Percentiles rank a stretch among this genome's conserved stretches.
Conservation (phyloP, 1,140 invertebrate species). For the Kradibia gibbosae region DNA sequence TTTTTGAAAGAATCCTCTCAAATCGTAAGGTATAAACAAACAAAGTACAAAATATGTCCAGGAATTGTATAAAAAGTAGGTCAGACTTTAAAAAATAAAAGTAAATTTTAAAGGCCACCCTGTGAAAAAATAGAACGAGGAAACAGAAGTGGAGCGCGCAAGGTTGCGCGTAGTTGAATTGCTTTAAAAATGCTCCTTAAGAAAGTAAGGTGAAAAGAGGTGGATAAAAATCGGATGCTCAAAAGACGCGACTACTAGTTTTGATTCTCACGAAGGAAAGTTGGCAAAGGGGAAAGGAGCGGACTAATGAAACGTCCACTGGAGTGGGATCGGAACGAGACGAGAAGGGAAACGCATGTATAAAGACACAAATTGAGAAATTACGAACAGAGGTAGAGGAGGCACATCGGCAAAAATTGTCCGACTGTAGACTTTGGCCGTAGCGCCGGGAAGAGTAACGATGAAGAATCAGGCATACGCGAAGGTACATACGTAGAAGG, state of each 20-base stretch:
- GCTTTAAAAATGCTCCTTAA: too few relatives aligned
- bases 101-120: not conserved
- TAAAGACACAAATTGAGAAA: not conserved
- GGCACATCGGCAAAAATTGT: not conserved
- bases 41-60: not conserved
- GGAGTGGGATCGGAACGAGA: not conserved
- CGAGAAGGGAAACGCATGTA: not conserved
- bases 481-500: slow-evolving; percentile 49
- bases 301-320: not conserved
- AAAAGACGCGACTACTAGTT: not conserved
- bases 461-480: not conserved
- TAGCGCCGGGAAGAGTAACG: not conserved
- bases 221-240: not conserved
- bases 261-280: not conserved
- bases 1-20: not conserved
- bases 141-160: not conserved
- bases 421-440: not conserved
- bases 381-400: not conserved
- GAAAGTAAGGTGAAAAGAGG: too few relatives aligned
- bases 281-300: not conserved
- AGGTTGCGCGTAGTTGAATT: not conserved
- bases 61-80: not conserved
- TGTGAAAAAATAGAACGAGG: not conserved
- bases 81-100: not conserved
- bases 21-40: not conserved